A percentile compares a stretch with the other conserved stretches of the same genome.
Conservation (phyloP, 1,140 invertebrate species). For the Bemisia tabaci region DNA sequence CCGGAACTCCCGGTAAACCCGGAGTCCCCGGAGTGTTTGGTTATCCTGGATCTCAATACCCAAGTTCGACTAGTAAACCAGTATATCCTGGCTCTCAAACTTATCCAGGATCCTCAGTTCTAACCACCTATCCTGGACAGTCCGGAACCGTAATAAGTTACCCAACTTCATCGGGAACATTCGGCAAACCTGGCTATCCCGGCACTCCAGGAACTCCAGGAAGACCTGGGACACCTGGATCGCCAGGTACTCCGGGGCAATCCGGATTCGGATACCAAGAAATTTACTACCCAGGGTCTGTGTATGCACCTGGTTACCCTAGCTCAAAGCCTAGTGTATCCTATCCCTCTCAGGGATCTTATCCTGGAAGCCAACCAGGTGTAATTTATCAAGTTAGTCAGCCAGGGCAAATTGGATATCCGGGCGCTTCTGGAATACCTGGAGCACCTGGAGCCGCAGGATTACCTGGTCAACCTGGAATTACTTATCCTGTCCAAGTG, state of each 20-base stretch:
- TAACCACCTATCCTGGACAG: conserved; percentile 1
- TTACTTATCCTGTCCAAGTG: not conserved
- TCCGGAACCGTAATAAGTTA: no score
- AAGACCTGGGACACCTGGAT: conserved; percentile 15
- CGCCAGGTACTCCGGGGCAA: conserved; percentile 20
- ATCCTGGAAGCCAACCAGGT: not conserved
- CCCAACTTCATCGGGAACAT: no score
- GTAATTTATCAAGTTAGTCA: not conserved
- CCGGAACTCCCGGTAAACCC: conserved; percentile 1
- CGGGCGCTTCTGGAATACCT: not conserved
- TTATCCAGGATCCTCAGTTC: conserved; percentile 1
- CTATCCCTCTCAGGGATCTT: not conserved
- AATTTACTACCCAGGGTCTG: no score
- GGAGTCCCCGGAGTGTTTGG: no score
- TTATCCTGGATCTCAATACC: conserved; percentile 15
- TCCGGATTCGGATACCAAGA: no score
- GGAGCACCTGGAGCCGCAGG: not conserved
- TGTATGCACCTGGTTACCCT: no score
- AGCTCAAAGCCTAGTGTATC: no score
- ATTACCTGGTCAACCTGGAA: not conserved
- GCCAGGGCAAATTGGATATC: not conserved
- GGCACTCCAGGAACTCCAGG: conserved; percentile 16
- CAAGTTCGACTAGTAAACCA: conserved; percentile 9
- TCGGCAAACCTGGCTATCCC: conserved; percentile 7
- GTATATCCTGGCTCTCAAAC: conserved; percentile 5